phyloP scores from a whole-genome alignment of 1,140 invertebrate genomes.

The Drosophila orena region DNA sequence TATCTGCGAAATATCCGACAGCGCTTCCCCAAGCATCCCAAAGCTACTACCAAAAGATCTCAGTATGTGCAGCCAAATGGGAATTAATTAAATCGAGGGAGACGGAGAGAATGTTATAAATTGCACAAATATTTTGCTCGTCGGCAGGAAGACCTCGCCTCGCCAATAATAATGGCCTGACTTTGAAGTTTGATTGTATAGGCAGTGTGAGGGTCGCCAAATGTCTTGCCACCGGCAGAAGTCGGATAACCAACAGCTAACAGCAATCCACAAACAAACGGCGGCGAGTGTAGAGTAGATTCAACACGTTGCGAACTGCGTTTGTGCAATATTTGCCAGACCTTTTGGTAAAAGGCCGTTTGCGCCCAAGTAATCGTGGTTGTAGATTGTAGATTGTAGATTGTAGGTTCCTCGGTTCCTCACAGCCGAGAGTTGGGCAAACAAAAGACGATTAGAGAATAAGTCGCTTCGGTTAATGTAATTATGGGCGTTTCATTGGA shows the following conservation, averaged over 20 bases:
- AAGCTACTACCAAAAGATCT: background rate
- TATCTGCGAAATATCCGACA: constrained; percentile 45
- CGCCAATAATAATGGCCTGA: constrained; percentile 64
- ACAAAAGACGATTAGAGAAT: constrained; percentile 58
- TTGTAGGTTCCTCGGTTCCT: constrained; percentile 23
- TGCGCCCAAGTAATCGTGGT: background rate
- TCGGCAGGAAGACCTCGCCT: constrained; percentile 53
- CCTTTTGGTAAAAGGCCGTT: constrained; percentile 42
- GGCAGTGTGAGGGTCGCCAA: constrained; percentile 64
- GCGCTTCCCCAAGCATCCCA: constrained; percentile 8
- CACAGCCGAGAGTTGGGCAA: constrained; percentile 58
- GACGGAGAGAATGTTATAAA: constrained; percentile 36
- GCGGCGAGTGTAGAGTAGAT: constrained; percentile 59
- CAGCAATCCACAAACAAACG: constrained; percentile 14
- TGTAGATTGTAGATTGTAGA: background rate
- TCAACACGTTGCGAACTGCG: constrained; percentile 40
- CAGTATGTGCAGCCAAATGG: constrained; percentile 20
- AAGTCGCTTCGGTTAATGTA: constrained; percentile 29
- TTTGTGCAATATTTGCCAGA: constrained; percentile 74
- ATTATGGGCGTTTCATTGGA: constrained; percentile 27
- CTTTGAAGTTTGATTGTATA: constrained; percentile 78
- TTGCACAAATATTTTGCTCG: constrained; percentile 59
- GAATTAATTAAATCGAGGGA: constrained; percentile 54
- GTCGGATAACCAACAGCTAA: constrained; percentile 1
- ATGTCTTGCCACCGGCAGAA: constrained; percentile 44